These are phyloP conservation scores for Hemaris fuciformis DNA, from an alignment of 2,888 invertebrate genomes.

Conservation along the genomic window DNA sequence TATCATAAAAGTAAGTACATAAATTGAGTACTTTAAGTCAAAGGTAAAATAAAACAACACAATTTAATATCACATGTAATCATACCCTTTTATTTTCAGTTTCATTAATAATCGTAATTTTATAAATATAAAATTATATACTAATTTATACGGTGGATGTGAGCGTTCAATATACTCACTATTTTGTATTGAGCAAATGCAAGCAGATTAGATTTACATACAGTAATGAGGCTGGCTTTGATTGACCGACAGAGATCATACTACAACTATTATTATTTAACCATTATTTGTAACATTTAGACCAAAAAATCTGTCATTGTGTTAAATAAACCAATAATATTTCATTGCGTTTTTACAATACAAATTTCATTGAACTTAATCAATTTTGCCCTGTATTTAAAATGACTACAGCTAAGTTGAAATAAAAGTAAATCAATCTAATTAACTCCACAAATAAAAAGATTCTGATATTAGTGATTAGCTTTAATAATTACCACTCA, in stretches of 20 bases:
- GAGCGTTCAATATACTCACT: conserved; percentile 48
- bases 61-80: conserved; percentile 68
- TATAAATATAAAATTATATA: conserved; percentile 70
- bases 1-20: too few relatives aligned
- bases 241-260: neutral
- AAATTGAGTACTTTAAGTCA: neutral
- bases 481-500: too few relatives aligned
- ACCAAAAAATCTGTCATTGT: too few relatives aligned
- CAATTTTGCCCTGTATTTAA: too few relatives aligned
- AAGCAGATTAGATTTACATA: conserved; percentile 48
- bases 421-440: too few relatives aligned
- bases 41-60: conserved; percentile 45
- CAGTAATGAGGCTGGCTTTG: neutral
- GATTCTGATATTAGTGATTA: too few relatives aligned
- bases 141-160: conserved; percentile 68
- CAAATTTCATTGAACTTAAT: too few relatives aligned
- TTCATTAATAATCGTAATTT: conserved; percentile 65
- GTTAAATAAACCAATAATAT: neutral
- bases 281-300: neutral
- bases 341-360: too few relatives aligned
- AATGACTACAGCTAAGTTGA: too few relatives aligned
- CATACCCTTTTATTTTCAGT: conserved; percentile 73
- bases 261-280: neutral
- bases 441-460: too few relatives aligned
- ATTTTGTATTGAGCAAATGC: conserved; percentile 70